These are phyloP conservation scores for Pollenia angustigena DNA, from an alignment of 2,888 invertebrate genomes.

Conservation along the genomic window DNA sequence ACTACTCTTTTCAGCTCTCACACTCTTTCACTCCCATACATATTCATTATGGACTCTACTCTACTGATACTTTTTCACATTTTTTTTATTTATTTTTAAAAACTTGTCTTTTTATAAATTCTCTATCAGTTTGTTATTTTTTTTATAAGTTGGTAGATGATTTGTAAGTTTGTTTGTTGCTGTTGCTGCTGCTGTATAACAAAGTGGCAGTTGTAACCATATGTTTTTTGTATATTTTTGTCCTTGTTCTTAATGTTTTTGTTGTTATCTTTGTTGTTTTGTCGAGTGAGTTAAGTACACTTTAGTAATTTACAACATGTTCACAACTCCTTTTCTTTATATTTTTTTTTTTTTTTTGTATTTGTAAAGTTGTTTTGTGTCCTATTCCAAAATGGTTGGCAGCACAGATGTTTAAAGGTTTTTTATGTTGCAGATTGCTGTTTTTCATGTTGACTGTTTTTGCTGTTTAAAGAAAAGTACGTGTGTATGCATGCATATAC, in stretches of 20 bases:
- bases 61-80: slow-evolving; percentile 64
- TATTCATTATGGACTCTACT: slow-evolving; percentile 73
- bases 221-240: slow-evolving; percentile 32
- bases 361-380: slow-evolving; percentile 58
- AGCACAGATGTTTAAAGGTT: slow-evolving; percentile 70
- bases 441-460: slow-evolving; percentile 16
- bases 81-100: slow-evolving; percentile 55
- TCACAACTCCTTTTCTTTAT: slow-evolving; percentile 66
- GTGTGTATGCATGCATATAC: background rate
- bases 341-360: background rate
- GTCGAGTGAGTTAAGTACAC: slow-evolving; percentile 72
- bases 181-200: slow-evolving; percentile 58
- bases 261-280: slow-evolving; percentile 62
- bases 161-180: slow-evolving; percentile 44
- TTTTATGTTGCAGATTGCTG: slow-evolving; percentile 46
- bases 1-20: slow-evolving; percentile 42
- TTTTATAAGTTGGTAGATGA: slow-evolving; percentile 49
- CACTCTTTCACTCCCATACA: slow-evolving; percentile 67
- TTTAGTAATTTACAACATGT: slow-evolving; percentile 74
- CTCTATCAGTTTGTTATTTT: slow-evolving; percentile 51
- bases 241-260: slow-evolving; percentile 75
- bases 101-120: slow-evolving; percentile 29
- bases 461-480: background rate
- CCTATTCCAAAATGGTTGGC: slow-evolving; percentile 81
- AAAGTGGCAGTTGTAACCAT: slow-evolving; percentile 70